Conservation (phyloP, 2,113 vertebrate species). For the Eulemur macaco region DNA sequence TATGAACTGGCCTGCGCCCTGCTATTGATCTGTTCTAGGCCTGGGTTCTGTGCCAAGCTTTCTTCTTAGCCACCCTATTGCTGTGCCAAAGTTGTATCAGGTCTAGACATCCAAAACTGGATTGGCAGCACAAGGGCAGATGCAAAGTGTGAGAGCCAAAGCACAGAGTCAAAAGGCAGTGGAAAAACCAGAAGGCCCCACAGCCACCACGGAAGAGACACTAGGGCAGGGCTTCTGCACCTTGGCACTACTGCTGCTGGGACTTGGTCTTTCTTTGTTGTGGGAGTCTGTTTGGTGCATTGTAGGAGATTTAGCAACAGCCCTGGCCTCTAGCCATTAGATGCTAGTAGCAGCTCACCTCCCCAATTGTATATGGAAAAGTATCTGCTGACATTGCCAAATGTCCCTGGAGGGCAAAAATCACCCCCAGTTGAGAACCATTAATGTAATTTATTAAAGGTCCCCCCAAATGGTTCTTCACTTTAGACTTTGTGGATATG, state of each 20-base stretch:
- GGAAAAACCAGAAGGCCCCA: not conserved
- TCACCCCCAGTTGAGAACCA: not conserved
- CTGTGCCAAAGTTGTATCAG: not conserved
- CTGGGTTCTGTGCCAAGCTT: not conserved
- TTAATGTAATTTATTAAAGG: not conserved
- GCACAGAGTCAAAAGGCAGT: not conserved
- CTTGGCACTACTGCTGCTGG: not conserved
- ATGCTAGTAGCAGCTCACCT: not conserved
- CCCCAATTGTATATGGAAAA: not conserved
- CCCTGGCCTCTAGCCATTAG: not conserved
- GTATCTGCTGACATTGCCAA: not conserved
- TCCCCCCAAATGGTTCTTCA: not conserved
- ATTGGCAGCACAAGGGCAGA: not conserved
- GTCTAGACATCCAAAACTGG: not conserved
- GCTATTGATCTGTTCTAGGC: not conserved
- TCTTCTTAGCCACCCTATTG: not conserved
- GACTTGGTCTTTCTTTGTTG: not conserved
- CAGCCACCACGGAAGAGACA: not conserved
- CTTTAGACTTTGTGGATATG: not conserved
- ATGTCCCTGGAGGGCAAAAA: not conserved
- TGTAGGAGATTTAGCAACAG: not conserved
- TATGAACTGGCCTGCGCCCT: not conserved
- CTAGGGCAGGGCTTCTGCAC: not conserved
- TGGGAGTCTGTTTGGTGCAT: not conserved
- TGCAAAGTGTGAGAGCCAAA: not conserved